Percentiles rank a stretch among this genome's conserved stretches.
Evolutionary conservation across 2,797 vertebrate species (phyloP).

Genomic region (Aldrovandia affinis): DNA sequence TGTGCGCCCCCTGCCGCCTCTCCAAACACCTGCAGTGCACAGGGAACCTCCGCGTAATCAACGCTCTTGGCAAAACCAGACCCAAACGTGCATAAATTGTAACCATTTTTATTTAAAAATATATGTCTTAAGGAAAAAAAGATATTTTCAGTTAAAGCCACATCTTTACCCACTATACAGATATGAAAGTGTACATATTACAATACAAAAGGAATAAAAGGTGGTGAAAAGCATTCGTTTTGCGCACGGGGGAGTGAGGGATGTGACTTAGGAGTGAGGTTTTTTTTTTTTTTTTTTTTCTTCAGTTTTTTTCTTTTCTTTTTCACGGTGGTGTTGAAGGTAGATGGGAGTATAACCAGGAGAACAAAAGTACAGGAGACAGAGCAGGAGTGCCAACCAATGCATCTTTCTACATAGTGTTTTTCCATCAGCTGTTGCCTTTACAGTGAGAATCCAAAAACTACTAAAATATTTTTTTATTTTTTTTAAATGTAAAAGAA

Average conservation of each 20-base stretch:
- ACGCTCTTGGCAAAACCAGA: slow-evolving; percentile 46
- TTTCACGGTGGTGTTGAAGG: slow-evolving; percentile 64
- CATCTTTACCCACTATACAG: slow-evolving; percentile 83
- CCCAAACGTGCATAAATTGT: slow-evolving; percentile 62
- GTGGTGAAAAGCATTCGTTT: slow-evolving; percentile 76
- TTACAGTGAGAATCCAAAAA: slow-evolving; percentile 68
- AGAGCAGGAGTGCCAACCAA: slow-evolving; percentile 74
- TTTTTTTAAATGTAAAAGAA: not conserved
- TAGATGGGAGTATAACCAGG: slow-evolving; percentile 62
- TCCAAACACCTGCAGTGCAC: too few species aligned
- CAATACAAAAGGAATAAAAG: slow-evolving; percentile 78
- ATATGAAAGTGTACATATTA: slow-evolving; percentile 84
- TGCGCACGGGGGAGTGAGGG: slow-evolving; percentile 68
- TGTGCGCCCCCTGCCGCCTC: too few species aligned
- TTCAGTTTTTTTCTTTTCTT: slow-evolving; percentile 42
- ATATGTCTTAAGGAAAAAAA: slow-evolving; percentile 77
- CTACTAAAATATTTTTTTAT: slow-evolving; percentile 47
- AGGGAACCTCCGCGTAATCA: too few species aligned
- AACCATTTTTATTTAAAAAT: slow-evolving; percentile 84
- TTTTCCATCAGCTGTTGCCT: slow-evolving; percentile 60
- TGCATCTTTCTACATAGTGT: slow-evolving; percentile 74
- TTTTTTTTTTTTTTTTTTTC: slow-evolving; percentile 52
- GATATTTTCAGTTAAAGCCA: slow-evolving; percentile 71
- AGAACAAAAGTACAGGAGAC: slow-evolving; percentile 64
- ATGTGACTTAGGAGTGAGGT: slow-evolving; percentile 46